Evolutionary conservation across 1,140 invertebrate genomes (phyloP).

Genomic region (Heliothis virescens): DNA sequence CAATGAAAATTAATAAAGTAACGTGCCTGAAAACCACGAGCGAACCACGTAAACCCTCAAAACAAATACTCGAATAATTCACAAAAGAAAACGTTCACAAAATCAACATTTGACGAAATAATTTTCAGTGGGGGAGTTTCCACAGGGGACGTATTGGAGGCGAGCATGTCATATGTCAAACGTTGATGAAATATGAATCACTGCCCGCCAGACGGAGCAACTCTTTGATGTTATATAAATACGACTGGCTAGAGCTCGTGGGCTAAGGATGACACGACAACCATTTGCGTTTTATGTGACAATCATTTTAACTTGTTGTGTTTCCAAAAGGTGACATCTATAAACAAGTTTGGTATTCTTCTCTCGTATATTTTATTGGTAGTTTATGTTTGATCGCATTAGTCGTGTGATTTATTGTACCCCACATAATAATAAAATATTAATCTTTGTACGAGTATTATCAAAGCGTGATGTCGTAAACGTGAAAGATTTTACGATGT

Average conservation of each 20-base stretch:
- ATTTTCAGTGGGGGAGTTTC: background rate
- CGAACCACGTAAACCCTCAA: background rate
- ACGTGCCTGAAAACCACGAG: too few relatives aligned
- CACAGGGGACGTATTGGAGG: background rate
- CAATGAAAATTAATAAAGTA: background rate
- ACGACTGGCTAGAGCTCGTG: constrained; percentile 14
- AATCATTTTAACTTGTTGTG: too few relatives aligned
- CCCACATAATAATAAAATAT: too few relatives aligned
- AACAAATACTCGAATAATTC: background rate
- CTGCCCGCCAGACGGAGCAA: constrained; percentile 29
- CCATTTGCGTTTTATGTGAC: background rate
- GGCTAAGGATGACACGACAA: constrained; percentile 2
- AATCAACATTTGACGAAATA: background rate
- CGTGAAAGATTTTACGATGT: too few relatives aligned
- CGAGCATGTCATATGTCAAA: constrained; percentile 41
- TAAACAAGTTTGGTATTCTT: too few relatives aligned
- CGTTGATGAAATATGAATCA: constrained; percentile 50
- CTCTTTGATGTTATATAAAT: constrained; percentile 50
- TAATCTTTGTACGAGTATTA: too few relatives aligned
- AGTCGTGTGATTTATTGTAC: too few relatives aligned
- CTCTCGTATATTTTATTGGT: background rate
- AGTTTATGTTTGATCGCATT: background rate
- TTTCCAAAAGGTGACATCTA: too few relatives aligned
- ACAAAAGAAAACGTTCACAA: background rate
- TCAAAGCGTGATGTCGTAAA: too few relatives aligned